phyloP scores from a whole-genome alignment of 1,140 invertebrate species.

The Pseudomyrmex dendroicus region DNA sequence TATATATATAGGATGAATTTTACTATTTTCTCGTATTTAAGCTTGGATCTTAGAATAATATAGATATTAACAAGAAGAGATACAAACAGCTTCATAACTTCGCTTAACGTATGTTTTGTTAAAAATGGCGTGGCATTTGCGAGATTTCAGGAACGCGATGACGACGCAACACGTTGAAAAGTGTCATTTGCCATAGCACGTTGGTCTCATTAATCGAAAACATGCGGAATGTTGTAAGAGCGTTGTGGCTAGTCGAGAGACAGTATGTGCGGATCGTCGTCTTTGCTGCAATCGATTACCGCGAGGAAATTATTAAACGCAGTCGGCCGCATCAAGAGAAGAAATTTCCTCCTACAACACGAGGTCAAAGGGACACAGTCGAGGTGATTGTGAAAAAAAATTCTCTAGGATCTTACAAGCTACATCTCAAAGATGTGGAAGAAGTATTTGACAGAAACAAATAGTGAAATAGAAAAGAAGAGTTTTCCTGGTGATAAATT shows the following conservation, averaged over 20 bases:
- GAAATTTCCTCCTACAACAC: constrained; percentile 55
- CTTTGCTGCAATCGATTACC: constrained; percentile 67
- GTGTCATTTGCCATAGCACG: constrained; percentile 25
- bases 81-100: not conserved
- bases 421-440: not conserved
- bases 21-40: constrained; percentile 31
- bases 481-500: not conserved
- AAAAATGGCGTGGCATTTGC: constrained; percentile 59
- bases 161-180: constrained; percentile 61
- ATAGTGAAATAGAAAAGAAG: not conserved
- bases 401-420: constrained; percentile 30
- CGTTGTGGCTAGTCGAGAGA: not conserved
- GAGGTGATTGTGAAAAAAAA: constrained; percentile 61
- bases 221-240: constrained; percentile 64
- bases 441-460: not conserved
- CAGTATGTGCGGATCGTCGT: constrained; percentile 58
- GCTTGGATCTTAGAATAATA: constrained; percentile 4
- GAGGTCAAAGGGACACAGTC: constrained; percentile 70
- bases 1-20: not conserved
- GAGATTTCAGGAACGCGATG: constrained; percentile 70
- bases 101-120: not conserved
- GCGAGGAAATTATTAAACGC: constrained; percentile 68
- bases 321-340: constrained; percentile 38
- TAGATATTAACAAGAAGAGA: not conserved
- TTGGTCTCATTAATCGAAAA: constrained; percentile 70